Evolutionary conservation across 1,140 invertebrate genomes (phyloP).

Genomic region (Dinothrombium tinctorium): DNA sequence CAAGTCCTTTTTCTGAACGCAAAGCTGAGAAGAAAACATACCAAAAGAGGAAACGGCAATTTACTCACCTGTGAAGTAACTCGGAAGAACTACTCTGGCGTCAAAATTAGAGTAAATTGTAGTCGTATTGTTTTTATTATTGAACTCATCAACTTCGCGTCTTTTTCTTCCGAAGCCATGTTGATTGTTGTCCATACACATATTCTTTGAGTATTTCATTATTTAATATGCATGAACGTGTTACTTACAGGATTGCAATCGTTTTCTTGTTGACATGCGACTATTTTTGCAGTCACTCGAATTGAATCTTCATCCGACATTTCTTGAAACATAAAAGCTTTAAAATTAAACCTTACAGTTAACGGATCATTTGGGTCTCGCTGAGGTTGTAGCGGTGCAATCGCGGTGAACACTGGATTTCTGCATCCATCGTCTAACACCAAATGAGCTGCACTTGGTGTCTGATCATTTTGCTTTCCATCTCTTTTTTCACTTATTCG

Average conservation of each 20-base stretch:
- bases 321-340: conserved; percentile 40
- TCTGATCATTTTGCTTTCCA: conserved; percentile 1
- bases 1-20: too few relatives aligned
- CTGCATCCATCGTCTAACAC: conserved; percentile 32
- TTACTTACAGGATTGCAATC: conserved; percentile 26
- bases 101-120: too few relatives aligned
- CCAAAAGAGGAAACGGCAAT: too few relatives aligned
- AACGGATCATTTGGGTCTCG: conserved; percentile 21
- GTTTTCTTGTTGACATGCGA: conserved; percentile 31
- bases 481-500: too few relatives aligned
- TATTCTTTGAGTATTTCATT: not conserved
- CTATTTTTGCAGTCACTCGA: conserved; percentile 31
- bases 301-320: conserved; percentile 36
- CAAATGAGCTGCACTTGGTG: conserved; percentile 14
- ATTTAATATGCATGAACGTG: not conserved
- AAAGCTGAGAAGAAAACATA: too few relatives aligned
- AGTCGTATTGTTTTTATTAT: too few relatives aligned
- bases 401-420: conserved; percentile 27
- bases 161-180: not conserved
- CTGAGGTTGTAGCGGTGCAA: conserved; percentile 26
- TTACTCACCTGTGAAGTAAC: too few relatives aligned
- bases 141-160: too few relatives aligned
- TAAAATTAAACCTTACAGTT: conserved; percentile 29
- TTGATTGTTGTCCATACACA: not conserved
- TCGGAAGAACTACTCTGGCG: too few relatives aligned